phyloP scores from a whole-genome alignment of 2,797 vertebrate species.

The Synanceia verrucosa region DNA sequence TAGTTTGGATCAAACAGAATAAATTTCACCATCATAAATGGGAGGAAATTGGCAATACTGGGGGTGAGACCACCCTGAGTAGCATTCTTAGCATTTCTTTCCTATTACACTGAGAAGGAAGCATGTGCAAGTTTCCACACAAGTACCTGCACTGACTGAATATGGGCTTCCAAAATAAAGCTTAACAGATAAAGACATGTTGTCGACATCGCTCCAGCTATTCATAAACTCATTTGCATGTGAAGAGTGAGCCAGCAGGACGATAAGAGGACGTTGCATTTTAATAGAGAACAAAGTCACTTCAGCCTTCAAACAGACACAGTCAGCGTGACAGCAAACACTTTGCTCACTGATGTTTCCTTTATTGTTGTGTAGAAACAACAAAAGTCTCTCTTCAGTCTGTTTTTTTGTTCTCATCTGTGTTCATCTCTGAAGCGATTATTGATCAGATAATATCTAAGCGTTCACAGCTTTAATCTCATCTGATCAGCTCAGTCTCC shows the following conservation, averaged over 20 bases:
- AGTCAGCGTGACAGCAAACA: slow-evolving; percentile 8
- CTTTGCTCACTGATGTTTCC: slow-evolving; percentile 2
- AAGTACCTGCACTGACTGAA: neutral
- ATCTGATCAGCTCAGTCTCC: slow-evolving; percentile 5
- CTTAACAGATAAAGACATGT: slow-evolving; percentile 9
- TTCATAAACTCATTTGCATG: slow-evolving; percentile 48
- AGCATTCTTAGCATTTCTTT: neutral
- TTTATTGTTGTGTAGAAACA: slow-evolving; percentile 7
- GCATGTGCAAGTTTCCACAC: neutral
- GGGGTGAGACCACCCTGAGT: neutral
- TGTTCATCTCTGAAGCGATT: slow-evolving; percentile 3
- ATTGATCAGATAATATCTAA: slow-evolving; percentile 10
- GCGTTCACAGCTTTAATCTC: neutral
- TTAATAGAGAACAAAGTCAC: slow-evolving; percentile 32
- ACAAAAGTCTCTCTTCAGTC: neutral
- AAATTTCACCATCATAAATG: neutral
- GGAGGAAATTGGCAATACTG: neutral
- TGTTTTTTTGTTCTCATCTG: neutral
- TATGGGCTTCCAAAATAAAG: neutral
- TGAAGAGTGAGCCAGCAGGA: slow-evolving; percentile 21
- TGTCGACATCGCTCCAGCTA: slow-evolving; percentile 8
- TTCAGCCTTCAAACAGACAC: slow-evolving; percentile 8
- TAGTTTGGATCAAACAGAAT: neutral
- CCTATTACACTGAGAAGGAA: neutral
- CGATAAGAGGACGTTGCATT: slow-evolving; percentile 32